These are phyloP conservation scores for Tenthredo notha DNA, from an alignment of 2,888 invertebrate species.

Conservation along the genomic window DNA sequence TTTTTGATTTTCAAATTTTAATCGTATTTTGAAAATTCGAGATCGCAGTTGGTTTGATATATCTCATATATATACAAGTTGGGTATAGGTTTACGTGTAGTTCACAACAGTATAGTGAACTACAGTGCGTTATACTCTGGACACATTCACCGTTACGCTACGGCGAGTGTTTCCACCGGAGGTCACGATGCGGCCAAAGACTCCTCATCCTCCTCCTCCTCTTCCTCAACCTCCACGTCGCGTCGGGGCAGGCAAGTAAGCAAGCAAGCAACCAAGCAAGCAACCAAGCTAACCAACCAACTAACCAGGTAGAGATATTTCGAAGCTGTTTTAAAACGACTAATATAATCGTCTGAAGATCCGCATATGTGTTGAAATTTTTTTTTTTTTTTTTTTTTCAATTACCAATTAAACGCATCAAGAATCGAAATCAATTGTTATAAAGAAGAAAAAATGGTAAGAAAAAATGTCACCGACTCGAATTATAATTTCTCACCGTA, in stretches of 20 bases:
- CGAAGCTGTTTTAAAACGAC: conserved; percentile 1
- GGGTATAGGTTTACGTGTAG: conserved; percentile 16
- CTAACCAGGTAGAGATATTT: not conserved
- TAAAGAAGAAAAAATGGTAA: not conserved
- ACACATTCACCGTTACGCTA: conserved; percentile 72
- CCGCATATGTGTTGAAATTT: not conserved
- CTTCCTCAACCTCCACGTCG: conserved; percentile 26
- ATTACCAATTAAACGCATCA: not conserved
- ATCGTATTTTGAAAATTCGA: not conserved
- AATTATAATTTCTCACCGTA: not conserved
- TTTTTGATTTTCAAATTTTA: not conserved
- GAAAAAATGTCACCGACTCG: not conserved
- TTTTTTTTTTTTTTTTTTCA: no score
- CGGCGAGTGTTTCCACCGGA: conserved; percentile 58
- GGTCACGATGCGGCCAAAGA: conserved; percentile 53
- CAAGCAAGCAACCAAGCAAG: not conserved
- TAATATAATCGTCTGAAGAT: not conserved
- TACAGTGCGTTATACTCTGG: conserved; percentile 55
- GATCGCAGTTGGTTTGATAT: not conserved
- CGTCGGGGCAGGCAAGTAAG: not conserved
- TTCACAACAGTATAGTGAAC: conserved; percentile 33
- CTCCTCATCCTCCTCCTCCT: conserved; percentile 47
- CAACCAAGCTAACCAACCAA: not conserved
- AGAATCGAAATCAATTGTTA: not conserved
- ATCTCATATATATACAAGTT: not conserved